Percentiles rank a stretch among this genome's conserved stretches.
phyloP scores from a whole-genome alignment of 2,888 invertebrate genomes.

The Monoplex corrugatus region DNA sequence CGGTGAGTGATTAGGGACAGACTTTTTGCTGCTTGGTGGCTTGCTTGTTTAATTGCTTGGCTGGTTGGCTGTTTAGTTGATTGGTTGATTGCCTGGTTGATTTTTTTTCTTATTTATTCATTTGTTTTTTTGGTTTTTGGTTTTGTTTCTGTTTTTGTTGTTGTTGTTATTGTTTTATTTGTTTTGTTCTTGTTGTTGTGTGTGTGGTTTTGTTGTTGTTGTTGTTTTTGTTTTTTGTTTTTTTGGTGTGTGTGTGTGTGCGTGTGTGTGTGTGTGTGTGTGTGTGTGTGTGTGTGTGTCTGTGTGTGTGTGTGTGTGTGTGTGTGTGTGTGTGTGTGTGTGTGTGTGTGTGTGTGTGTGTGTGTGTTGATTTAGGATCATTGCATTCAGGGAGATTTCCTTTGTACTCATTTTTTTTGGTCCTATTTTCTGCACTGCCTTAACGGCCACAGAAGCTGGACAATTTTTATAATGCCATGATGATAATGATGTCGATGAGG shows the following conservation, averaged over 20 bases:
- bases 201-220: background rate
- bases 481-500: too few relatives aligned
- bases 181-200: background rate
- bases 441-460: too few relatives aligned
- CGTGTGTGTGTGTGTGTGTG: background rate
- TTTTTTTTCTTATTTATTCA: too few relatives aligned
- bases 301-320: conserved; percentile 34
- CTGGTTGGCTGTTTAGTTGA: background rate
- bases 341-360: background rate
- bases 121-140: too few relatives aligned
- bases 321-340: background rate
- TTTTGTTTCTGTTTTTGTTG: background rate
- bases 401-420: too few relatives aligned
- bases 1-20: conserved; percentile 45
- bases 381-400: too few relatives aligned
- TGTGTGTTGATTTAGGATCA: background rate
- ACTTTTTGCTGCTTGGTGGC: too few relatives aligned
- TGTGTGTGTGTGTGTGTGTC: background rate
- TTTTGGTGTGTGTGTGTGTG: background rate
- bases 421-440: too few relatives aligned
- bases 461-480: too few relatives aligned
- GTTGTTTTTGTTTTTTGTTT: background rate
- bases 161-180: too few relatives aligned
- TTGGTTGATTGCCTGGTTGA: background rate
- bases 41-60: background rate